These are phyloP conservation scores for Chelonus insularis DNA, from an alignment of 1,140 invertebrate species.

Conservation along the genomic window DNA sequence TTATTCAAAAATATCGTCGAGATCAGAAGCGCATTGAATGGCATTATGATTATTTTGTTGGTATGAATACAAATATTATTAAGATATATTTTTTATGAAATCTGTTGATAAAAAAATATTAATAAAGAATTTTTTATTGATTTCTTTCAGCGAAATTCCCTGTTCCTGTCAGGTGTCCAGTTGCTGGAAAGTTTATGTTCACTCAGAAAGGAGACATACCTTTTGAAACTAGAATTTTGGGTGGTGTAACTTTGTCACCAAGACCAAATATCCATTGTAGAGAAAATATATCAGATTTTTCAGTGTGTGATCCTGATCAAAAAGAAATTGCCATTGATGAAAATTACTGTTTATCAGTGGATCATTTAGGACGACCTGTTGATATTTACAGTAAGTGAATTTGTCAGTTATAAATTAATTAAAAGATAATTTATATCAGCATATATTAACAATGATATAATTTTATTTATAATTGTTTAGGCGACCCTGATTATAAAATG, in stretches of 20 bases:
- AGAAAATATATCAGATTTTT: slow-evolving; percentile 92
- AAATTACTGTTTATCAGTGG: slow-evolving; percentile 94
- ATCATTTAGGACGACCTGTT: slow-evolving; percentile 88
- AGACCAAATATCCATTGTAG: slow-evolving; percentile 92
- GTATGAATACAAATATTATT: slow-evolving; percentile 48
- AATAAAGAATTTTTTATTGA: not conserved
- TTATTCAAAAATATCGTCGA: slow-evolving; percentile 46
- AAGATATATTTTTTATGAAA: not conserved
- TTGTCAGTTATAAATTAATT: not conserved
- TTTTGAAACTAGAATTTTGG: slow-evolving; percentile 90
- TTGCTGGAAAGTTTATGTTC: slow-evolving; percentile 95
- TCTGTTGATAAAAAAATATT: too few relatives aligned
- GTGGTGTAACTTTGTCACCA: slow-evolving; percentile 91
- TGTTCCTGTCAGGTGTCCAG: slow-evolving; percentile 89
- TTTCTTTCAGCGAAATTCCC: slow-evolving; percentile 79
- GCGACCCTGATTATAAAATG: slow-evolving; percentile 94
- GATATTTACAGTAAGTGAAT: slow-evolving; percentile 81
- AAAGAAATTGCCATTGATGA: slow-evolving; percentile 93
- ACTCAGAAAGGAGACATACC: slow-evolving; percentile 83
- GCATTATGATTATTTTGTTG: slow-evolving; percentile 85
- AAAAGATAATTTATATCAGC: slow-evolving; percentile 11
- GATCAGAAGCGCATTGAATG: slow-evolving; percentile 75
- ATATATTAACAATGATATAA: not conserved
- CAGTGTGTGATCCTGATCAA: slow-evolving; percentile 90
- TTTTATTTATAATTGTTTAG: too few relatives aligned